These are phyloP conservation scores for Pelobates fuscus DNA, from an alignment of 2,113 vertebrate species.

Conservation along the genomic window DNA sequence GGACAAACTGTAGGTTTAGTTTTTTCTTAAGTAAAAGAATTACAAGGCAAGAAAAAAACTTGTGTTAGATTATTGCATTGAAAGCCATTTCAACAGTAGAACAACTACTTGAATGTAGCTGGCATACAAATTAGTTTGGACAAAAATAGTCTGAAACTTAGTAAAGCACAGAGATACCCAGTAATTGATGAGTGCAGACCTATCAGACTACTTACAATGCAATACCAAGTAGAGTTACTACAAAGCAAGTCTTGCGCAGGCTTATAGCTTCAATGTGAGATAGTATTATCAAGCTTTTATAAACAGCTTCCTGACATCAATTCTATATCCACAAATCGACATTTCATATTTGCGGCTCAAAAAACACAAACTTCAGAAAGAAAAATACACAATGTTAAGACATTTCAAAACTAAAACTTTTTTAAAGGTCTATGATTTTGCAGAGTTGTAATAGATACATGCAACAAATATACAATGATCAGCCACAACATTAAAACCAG, in stretches of 20 bases:
- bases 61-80: background rate
- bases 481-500: no score
- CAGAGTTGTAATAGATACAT: no score
- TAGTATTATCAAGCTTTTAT: background rate
- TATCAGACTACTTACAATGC: background rate
- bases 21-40: no score
- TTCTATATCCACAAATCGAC: background rate
- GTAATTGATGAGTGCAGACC: constrained; percentile 6
- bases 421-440: no score
- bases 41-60: background rate
- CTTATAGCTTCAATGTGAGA: background rate
- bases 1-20: no score
- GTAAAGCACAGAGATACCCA: background rate
- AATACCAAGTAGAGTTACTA: background rate
- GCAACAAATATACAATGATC: no score
- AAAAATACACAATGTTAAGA: no score
- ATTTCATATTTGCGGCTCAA: background rate
- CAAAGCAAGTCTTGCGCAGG: background rate
- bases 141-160: background rate
- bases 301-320: background rate
- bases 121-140: background rate
- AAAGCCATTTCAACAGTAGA: background rate
- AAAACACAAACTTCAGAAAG: no score
- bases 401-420: no score
- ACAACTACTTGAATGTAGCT: background rate